phyloP scores from a whole-genome alignment of 2,113 vertebrate genomes.

The Furnarius figulus region DNA sequence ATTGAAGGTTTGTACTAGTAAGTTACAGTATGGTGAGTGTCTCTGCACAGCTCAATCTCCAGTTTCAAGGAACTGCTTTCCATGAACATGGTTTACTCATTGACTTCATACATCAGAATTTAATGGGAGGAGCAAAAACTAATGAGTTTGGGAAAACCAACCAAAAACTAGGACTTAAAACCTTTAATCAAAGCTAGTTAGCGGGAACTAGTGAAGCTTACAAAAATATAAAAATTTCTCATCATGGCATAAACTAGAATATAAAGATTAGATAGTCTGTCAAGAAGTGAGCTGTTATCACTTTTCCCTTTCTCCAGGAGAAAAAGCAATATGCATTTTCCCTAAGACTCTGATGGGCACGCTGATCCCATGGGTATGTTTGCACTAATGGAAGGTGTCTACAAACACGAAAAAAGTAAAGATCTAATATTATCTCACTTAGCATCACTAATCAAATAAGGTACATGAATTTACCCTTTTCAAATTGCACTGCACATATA shows the following conservation, averaged over 20 bases:
- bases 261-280: background rate
- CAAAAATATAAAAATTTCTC: background rate
- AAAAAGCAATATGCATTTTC: background rate
- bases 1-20: background rate
- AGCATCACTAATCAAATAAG: background rate
- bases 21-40: background rate
- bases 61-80: background rate
- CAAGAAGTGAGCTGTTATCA: accelerated
- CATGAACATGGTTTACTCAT: background rate
- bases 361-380: background rate
- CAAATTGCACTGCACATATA: background rate
- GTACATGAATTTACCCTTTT: background rate
- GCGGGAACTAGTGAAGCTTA: background rate
- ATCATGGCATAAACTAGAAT: background rate
- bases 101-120: background rate
- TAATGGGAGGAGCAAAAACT: background rate
- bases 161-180: background rate
- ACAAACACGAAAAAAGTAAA: background rate
- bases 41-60: background rate
- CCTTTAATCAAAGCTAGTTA: background rate
- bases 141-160: background rate
- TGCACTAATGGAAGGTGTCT: background rate
- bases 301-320: background rate
- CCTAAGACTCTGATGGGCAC: background rate
- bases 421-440: background rate